phyloP scores from a whole-genome alignment of 2,888 invertebrate species.

The Xanthorhoe designata region DNA sequence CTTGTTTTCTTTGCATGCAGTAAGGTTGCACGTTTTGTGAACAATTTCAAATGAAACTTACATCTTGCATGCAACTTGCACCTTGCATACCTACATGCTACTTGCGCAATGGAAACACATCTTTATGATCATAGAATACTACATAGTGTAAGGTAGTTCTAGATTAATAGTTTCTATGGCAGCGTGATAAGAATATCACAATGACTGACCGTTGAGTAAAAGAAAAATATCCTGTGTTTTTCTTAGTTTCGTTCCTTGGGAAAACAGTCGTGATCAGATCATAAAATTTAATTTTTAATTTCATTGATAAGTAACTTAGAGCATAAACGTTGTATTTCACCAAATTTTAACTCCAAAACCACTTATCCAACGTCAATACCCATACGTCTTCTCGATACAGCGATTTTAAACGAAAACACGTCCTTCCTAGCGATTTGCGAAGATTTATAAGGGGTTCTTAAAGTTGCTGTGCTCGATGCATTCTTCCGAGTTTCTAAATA shows the following conservation, averaged over 20 bases:
- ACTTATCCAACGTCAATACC: conserved; percentile 48
- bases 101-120: too few relatives aligned
- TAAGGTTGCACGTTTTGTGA: too few relatives aligned
- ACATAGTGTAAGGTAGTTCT: conserved; percentile 2
- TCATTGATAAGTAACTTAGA: too few relatives aligned
- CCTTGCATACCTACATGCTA: too few relatives aligned
- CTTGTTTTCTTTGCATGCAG: too few relatives aligned
- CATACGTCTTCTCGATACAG: conserved; percentile 53
- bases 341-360: conserved; percentile 29
- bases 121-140: not conserved
- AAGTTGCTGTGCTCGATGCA: conserved; percentile 50
- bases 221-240: not conserved
- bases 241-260: too few relatives aligned
- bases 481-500: conserved; percentile 43
- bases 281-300: too few relatives aligned
- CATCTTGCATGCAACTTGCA: too few relatives aligned
- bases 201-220: not conserved
- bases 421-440: conserved; percentile 53
- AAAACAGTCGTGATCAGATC: too few relatives aligned
- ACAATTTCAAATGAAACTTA: too few relatives aligned
- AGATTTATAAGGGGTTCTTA: conserved; percentile 60
- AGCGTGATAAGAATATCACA: not conserved
- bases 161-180: not conserved
- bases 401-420: conserved; percentile 58
- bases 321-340: not conserved